Evolutionary conservation across 2,113 vertebrate species (phyloP).

Genomic region (Isichthys henryi): DNA sequence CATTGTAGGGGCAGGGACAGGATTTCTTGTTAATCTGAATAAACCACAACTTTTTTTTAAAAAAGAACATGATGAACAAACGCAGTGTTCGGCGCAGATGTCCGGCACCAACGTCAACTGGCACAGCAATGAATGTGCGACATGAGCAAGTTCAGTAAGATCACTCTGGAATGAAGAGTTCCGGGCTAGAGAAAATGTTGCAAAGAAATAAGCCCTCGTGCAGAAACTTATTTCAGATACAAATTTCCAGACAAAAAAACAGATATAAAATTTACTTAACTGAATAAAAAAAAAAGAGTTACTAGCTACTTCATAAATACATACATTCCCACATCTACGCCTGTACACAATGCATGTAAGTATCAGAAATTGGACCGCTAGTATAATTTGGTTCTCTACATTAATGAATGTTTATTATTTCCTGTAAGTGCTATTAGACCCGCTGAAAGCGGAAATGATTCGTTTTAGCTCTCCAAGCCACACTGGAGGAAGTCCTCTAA

Average conservation of each 20-base stretch:
- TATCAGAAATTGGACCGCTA: not conserved
- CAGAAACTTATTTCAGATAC: not conserved
- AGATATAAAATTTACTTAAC: not conserved
- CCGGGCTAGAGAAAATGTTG: not conserved
- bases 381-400: not conserved
- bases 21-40: not conserved
- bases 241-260: not conserved
- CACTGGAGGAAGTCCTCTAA: conserved; percentile 42
- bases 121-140: not conserved
- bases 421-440: not conserved
- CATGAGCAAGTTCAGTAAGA: not conserved
- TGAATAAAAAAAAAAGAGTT: not conserved
- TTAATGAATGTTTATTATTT: conserved; percentile 1
- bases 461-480: conserved; percentile 35
- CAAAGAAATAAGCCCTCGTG: not conserved
- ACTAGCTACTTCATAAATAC: not conserved
- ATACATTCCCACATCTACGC: not conserved
- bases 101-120: not conserved
- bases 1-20: not conserved
- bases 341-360: not conserved
- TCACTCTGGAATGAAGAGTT: not conserved
- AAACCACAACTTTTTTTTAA: not conserved
- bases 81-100: not conserved
- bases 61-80: not conserved
- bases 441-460: conserved; percentile 29